Evolutionary conservation across 37 sponge, comb jelly and placozoan genomes (phyloP).

Genomic region (Bolinopsis microptera): DNA sequence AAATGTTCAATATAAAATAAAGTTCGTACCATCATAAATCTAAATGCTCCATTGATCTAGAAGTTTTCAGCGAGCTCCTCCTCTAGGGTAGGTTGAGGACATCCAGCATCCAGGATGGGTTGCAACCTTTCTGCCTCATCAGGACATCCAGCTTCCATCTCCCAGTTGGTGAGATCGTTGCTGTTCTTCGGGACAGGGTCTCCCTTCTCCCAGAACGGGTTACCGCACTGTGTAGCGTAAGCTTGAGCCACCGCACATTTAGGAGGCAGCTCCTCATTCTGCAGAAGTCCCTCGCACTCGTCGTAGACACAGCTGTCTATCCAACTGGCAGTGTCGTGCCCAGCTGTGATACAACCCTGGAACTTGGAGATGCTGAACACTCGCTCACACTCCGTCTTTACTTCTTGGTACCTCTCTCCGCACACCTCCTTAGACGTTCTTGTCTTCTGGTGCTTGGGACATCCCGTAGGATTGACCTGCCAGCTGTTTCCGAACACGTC

Average conservation of each 20-base stretch:
- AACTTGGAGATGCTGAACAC: background rate
- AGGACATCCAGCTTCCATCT: conserved; percentile 42
- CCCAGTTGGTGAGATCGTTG: background rate
- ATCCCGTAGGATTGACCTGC: background rate
- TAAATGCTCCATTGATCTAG: background rate
- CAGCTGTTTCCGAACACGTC: conserved; percentile 61
- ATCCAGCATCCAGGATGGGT: background rate
- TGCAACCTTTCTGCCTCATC: background rate
- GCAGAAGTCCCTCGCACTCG: conserved; percentile 33
- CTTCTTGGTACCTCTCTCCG: background rate
- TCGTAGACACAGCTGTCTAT: background rate
- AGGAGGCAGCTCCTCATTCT: background rate
- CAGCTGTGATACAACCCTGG: background rate
- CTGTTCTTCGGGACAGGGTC: background rate
- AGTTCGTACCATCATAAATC: background rate
- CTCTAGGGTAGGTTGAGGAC: conserved; percentile 52
- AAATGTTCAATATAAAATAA: too few species aligned
- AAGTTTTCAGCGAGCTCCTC: background rate
- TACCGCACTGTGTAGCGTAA: conserved; percentile 23
- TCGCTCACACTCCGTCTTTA: background rate
- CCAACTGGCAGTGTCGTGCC: background rate
- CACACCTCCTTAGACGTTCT: background rate
- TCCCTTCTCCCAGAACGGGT: background rate
- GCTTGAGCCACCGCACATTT: conserved; percentile 63
- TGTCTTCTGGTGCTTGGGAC: background rate